Evolutionary conservation across 1,140 invertebrate genomes (phyloP).

Genomic region (Drosophila mojavensis): DNA sequence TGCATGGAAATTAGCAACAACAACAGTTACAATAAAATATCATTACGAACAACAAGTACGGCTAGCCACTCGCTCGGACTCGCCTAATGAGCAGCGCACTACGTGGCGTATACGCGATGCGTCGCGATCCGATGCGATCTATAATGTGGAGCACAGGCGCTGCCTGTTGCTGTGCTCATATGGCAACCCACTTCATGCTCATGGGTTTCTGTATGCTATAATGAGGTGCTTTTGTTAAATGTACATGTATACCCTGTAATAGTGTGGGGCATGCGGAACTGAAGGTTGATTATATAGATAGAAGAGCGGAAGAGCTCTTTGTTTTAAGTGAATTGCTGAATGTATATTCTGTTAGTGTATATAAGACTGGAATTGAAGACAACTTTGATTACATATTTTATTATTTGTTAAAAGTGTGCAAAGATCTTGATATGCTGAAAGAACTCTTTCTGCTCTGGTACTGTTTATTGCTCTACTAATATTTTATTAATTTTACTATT

Average conservation of each 20-base stretch:
- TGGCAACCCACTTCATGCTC: constrained; percentile 54
- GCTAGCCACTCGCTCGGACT: constrained; percentile 25
- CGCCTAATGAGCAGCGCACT: constrained; percentile 70
- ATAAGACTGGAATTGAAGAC: too few species aligned
- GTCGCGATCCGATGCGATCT: constrained; percentile 53
- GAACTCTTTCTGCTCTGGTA: too few species aligned
- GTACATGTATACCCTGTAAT: constrained; percentile 16
- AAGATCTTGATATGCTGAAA: too few species aligned
- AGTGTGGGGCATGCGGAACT: not conserved
- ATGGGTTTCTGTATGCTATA: constrained; percentile 52
- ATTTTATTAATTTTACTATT: too few species aligned
- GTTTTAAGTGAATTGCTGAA: too few species aligned
- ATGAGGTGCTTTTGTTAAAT: constrained; percentile 47
- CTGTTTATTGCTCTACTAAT: too few species aligned
- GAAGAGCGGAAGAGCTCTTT: too few species aligned
- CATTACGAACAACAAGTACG: constrained; percentile 8
- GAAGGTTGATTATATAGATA: not conserved
- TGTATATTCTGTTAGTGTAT: too few species aligned
- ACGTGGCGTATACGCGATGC: constrained; percentile 65
- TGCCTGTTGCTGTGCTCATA: constrained; percentile 44
- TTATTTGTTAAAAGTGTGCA: too few species aligned
- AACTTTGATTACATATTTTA: too few species aligned
- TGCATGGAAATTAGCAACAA: constrained; percentile 65
- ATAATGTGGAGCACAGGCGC: not conserved
- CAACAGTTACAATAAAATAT: constrained; percentile 33